These are phyloP conservation scores for Geococcyx californianus DNA, from an alignment of 2,113 vertebrate species.

Conservation along the genomic window DNA sequence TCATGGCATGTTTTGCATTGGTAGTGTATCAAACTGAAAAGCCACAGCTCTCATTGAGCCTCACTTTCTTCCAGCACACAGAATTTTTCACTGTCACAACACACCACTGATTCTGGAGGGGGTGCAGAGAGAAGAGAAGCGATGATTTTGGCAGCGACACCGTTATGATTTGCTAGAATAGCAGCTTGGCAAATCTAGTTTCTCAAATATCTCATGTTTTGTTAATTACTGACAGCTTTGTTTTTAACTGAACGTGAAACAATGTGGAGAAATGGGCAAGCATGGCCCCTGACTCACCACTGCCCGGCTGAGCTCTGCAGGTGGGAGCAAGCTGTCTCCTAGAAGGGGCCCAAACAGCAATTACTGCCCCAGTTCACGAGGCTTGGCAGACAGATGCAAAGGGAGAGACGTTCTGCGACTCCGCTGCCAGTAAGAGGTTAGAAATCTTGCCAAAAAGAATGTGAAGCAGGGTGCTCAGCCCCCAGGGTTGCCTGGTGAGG, in stretches of 20 bases:
- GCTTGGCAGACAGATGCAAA: conserved; percentile 3
- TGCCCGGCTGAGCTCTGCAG: conserved; percentile 60
- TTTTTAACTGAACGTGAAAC: conserved; percentile 75
- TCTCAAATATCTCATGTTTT: conserved; percentile 74
- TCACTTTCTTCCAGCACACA: conserved; percentile 58
- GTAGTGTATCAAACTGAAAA: conserved; percentile 29
- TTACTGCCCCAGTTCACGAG: background rate
- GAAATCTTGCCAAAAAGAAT: background rate
- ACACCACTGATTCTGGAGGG: background rate
- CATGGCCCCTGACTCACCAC: conserved; percentile 51
- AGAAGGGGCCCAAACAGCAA: conserved; percentile 45
- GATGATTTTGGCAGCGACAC: conserved; percentile 67
- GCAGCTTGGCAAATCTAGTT: conserved; percentile 73
- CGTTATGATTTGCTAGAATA: conserved; percentile 70
- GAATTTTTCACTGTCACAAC: conserved; percentile 51
- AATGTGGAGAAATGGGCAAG: conserved; percentile 66
- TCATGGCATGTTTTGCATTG: conserved; percentile 41
- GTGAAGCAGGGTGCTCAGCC: background rate
- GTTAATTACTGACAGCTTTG: conserved; percentile 76
- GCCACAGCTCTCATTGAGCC: conserved; percentile 56
- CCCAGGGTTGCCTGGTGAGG: background rate
- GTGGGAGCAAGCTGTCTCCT: conserved; percentile 56
- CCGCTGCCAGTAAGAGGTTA: background rate
- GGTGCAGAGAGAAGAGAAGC: conserved; percentile 25
- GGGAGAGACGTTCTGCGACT: background rate